Conservation (phyloP, 2,113 vertebrate genomes). For the Brachypodius melanocephalos region DNA sequence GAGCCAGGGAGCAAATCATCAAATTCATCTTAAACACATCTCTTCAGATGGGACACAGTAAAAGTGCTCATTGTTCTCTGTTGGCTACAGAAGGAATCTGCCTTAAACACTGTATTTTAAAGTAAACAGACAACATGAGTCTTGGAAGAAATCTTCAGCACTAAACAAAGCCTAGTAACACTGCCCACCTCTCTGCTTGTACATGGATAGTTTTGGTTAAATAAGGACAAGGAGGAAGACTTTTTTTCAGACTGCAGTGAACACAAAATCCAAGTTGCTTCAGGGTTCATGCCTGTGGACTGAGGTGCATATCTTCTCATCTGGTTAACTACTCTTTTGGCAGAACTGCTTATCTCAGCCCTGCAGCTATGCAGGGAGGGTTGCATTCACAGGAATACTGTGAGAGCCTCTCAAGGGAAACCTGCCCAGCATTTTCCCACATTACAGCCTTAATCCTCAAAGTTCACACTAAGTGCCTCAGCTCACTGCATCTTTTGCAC, state of each 20-base stretch:
- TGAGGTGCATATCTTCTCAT: not conserved
- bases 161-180: not conserved
- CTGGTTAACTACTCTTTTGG: not conserved
- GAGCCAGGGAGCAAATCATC: not conserved
- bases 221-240: not conserved
- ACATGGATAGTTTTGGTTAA: not conserved
- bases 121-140: not conserved
- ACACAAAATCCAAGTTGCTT: not conserved
- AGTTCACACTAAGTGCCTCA: not conserved
- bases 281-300: not conserved
- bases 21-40: not conserved
- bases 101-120: not conserved
- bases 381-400: not conserved
- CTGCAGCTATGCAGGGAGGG: not conserved
- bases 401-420: not conserved
- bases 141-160: not conserved
- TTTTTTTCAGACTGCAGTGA: not conserved
- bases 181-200: not conserved
- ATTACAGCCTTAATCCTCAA: not conserved
- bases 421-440: not conserved
- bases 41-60: not conserved
- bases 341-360: not conserved
- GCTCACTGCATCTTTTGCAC: not conserved
- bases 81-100: not conserved
- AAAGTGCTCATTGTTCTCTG: not conserved